Evolutionary conservation across 2,888 invertebrate species (phyloP).

Genomic region (Pristionchus exspectatus): DNA sequence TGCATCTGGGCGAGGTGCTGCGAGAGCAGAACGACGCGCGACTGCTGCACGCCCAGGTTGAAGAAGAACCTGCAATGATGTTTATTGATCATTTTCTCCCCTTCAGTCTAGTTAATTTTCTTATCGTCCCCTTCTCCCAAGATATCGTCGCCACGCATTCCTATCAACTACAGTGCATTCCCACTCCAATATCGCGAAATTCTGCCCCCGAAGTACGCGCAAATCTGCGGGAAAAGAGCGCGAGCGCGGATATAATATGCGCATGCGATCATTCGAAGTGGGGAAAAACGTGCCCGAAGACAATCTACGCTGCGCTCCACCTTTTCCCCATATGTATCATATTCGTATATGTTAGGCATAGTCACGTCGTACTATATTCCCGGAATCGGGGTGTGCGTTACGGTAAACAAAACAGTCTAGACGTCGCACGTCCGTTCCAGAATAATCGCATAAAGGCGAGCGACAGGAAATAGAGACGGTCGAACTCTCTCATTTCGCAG

Average conservation of each 20-base stretch:
- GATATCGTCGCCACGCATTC: background rate
- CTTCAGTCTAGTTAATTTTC: background rate
- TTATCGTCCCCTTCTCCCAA: background rate
- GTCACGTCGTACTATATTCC: background rate
- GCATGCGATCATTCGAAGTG: background rate
- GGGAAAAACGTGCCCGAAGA: background rate
- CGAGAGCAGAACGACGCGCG: constrained; percentile 63
- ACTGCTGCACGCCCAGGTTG: constrained; percentile 76
- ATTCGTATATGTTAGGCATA: background rate
- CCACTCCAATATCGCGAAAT: background rate
- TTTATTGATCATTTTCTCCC: background rate
- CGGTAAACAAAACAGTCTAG: background rate
- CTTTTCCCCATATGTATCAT: background rate
- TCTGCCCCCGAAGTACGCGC: background rate
- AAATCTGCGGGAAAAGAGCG: background rate
- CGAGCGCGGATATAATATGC: background rate
- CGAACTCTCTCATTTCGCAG: too few species aligned
- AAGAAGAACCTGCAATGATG: constrained; percentile 69
- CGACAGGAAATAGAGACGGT: too few species aligned
- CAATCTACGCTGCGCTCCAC: background rate
- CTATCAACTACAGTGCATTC: constrained; percentile 2
- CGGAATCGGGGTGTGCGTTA: background rate
- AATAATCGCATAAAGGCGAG: background rate
- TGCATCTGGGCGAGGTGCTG: constrained; percentile 56
- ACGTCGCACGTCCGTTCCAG: background rate